Base-by-base conservation (phyloP, 37 sponge, comb jelly and placozoan genomes). In the Petrosia ficiformis region DNA sequence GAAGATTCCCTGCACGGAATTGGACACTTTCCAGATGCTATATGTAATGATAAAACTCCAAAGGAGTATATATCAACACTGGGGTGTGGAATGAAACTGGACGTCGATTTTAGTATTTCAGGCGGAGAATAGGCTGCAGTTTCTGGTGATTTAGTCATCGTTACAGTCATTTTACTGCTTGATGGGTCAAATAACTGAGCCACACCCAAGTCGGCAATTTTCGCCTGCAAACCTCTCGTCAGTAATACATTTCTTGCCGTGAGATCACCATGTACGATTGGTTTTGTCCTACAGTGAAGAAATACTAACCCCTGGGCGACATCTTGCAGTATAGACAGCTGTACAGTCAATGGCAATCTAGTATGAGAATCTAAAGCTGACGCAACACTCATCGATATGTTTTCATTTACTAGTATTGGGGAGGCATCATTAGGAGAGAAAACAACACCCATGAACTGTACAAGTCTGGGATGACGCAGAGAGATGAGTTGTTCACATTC, bases 11-110 rank as follows among this genome's bases (percentile, higher is more conserved):
- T 66, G 1, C 72, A 70, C 32, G 84, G 84, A 8, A 84, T 69
- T 8, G 84, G 84, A 72, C 72, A 84, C 21, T 64, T 59, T 56
- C 75, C 71, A 2, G 77, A 76, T 4, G 70, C 39, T 2, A 84
- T 70, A 42, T 84, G 84, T 34, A 84, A 63, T 6, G 33, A n/a
- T 24, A 84, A 58, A 39, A 76, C 71, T 3, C 84, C 84, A 54
- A 77, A 84, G 0, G 84, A 84, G 57, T 77, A 84, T 6, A 61
- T 29, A 61, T 61, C 63, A 24, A 8, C 63, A 22, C 28, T 29
- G 54, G 54, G 54, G 10, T 16, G 54, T 19, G 54, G 54, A n/a
- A n/a, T n/a, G n/a, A n/a, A n/a, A 8, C 8, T 48, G 28, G 22
- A 26, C 28, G 5, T 8, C 28, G 63, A 22, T 26, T 61, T 24